Conservation (phyloP, 2,888 invertebrate genomes). For the Acanthacorydalis orientalis region DNA sequence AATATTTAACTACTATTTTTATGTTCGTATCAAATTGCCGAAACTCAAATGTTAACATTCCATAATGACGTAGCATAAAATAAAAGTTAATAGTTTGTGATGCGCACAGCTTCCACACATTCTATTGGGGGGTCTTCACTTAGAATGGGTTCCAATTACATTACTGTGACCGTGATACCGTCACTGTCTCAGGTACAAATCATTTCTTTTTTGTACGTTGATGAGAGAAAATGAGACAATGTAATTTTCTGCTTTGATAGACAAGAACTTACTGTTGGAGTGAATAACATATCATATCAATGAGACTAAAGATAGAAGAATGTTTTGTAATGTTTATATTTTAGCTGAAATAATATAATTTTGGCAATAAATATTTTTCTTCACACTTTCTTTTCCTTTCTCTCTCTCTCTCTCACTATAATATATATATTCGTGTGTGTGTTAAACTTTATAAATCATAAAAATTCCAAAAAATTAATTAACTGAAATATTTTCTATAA, state of each 20-base stretch:
- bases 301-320: too few relatives aligned
- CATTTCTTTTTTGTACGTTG: conserved; percentile 10
- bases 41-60: conserved; percentile 26
- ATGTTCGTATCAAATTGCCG: conserved; percentile 18
- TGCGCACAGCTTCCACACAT: conserved; percentile 19
- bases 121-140: conserved; percentile 13
- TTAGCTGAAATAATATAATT: too few relatives aligned
- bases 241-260: conserved; percentile 26
- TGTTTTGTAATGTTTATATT: too few relatives aligned
- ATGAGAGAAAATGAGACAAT: conserved; percentile 22
- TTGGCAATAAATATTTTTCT: too few relatives aligned
- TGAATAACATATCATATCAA: too few relatives aligned
- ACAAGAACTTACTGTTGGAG: conserved; percentile 10
- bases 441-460: too few relatives aligned
- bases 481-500: too few relatives aligned
- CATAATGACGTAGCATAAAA: conserved; percentile 25
- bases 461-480: too few relatives aligned
- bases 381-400: too few relatives aligned
- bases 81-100: conserved; percentile 24
- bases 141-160: conserved; percentile 12
- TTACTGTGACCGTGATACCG: neutral
- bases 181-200: conserved; percentile 14
- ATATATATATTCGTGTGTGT: too few relatives aligned
- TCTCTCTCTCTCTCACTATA: too few relatives aligned
- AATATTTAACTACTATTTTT: neutral